These are phyloP conservation scores for Isaurus tuberculatus DNA, from an alignment of 92 coral and sea anemone genomes.

Conservation along the genomic window DNA sequence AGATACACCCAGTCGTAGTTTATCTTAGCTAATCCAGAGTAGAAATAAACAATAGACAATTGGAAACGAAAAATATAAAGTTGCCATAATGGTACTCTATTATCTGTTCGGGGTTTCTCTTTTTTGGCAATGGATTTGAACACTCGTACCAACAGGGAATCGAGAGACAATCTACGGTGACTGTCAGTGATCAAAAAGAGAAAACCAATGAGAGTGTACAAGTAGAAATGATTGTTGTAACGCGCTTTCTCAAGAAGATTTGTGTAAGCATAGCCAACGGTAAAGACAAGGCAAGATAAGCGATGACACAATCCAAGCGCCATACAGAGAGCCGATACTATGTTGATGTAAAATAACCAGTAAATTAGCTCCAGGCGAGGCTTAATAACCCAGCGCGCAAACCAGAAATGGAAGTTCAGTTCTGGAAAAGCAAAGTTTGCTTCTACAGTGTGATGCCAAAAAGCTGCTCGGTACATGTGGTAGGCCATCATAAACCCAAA, in stretches of 20 bases:
- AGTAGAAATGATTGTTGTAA: constrained; percentile 69
- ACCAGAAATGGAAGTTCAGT: constrained; percentile 62
- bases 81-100: constrained; percentile 60
- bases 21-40: constrained; percentile 68
- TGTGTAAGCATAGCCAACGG: constrained; percentile 54
- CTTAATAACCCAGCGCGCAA: constrained; percentile 57
- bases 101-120: not conserved
- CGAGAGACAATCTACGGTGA: constrained; percentile 55
- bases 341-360: constrained; percentile 26
- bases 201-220: constrained; percentile 49
- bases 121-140: not conserved
- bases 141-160: constrained; percentile 30
- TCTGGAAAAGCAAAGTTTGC: constrained; percentile 62
- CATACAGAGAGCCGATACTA: constrained; percentile 59
- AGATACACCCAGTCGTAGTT: constrained; percentile 66
- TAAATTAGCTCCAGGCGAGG: constrained; percentile 36
- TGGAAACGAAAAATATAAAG: constrained; percentile 61
- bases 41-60: constrained; percentile 62
- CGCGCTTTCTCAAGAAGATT: constrained; percentile 64
- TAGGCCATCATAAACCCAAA: constrained; percentile 65
- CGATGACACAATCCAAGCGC: constrained; percentile 66
- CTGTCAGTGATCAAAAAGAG: constrained; percentile 60
- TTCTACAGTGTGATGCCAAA: constrained; percentile 55
- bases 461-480: constrained; percentile 57
- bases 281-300: constrained; percentile 58